Conservation (phyloP, 1,140 invertebrate species). For the Papilio glaucus region DNA sequence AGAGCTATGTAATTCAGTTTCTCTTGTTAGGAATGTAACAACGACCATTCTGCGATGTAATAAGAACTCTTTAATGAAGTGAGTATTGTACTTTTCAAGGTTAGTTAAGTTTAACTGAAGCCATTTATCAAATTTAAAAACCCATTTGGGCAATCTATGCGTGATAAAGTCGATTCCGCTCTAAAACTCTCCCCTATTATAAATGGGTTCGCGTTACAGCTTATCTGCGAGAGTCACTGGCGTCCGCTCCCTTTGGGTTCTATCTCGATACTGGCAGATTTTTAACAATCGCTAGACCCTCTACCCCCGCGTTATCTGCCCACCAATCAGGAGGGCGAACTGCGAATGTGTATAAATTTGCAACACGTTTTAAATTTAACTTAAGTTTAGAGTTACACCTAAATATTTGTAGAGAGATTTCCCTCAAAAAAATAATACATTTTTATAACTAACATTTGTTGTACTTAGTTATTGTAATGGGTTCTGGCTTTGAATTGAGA, state of each 20-base stretch:
- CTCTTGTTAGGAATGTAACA: background rate
- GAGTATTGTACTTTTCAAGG: background rate
- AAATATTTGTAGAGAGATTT: background rate
- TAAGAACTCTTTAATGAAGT: background rate
- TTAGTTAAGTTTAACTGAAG: conserved; percentile 33
- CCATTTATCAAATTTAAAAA: conserved; percentile 56
- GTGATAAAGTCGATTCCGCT: conserved; percentile 69
- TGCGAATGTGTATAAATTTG: conserved; percentile 54
- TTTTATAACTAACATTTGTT: too few relatives aligned
- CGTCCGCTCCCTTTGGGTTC: conserved; percentile 68
- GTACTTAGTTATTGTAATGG: too few relatives aligned
- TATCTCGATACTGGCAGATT: conserved; percentile 78
- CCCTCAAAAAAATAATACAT: too few relatives aligned
- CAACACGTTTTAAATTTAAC: conserved; percentile 40
- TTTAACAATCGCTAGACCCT: conserved; percentile 68
- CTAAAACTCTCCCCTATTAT: conserved; percentile 53
- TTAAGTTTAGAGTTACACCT: background rate
- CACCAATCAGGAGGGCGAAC: conserved; percentile 68
- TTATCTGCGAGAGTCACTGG: conserved; percentile 70
- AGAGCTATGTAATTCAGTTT: too few relatives aligned
- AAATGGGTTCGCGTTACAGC: conserved; percentile 60
- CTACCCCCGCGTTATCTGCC: conserved; percentile 62
- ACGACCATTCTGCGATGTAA: too few relatives aligned
- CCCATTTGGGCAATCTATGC: conserved; percentile 57
- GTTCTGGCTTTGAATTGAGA: too few relatives aligned